Base-by-base conservation (phyloP, 92 coral and sea anemone species). In the Hydrozoanthus gracilis region DNA sequence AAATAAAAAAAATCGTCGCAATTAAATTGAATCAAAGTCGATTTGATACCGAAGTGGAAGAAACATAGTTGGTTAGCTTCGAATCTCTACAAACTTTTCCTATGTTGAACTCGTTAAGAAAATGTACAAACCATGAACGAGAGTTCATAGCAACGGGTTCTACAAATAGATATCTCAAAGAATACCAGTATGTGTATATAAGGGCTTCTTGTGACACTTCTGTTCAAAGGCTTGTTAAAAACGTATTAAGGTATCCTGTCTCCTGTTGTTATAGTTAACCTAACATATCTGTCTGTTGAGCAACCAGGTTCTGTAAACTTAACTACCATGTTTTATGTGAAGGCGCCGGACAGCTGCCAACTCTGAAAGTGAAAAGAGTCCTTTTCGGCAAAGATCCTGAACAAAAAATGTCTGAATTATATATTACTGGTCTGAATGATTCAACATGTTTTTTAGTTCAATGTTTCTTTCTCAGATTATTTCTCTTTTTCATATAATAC, bases 151-250 rank as follows among this genome's bases (percentile, higher is more conserved):
- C 73, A 79, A 79, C 84, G 84, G 44, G 45, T 64, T 79, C 84
- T 62, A 79, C 73, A 79, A 79, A 61, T 64, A 79, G 84, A 79
- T 49, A 47, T 48, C 46, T 61, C 62, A 10, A 62, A 45, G 60
- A 68, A 27, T 44, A 79, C 73, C 73, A 44, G 84, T 46, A 79
- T 79, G 82, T 76, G 55, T 76, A 56, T 49, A 39, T 27, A 76
- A 76, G 55, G 46, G 39, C 5, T 44, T 20, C 72, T 64, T 27
- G 73, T 79, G 73, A 79, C 83, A 78, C 84, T 64, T 79, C 73
- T 79, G 60, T 44, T 64, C 84, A 79, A 79, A 79, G 84, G 47
- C 84, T 79, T 62, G 84, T 79, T 79, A 79, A 79, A 79, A 79
- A 62, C 84, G 55, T 79, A 79, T 79, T 64, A 79, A 62, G 46